Conservation (phyloP, 2,113 vertebrate genomes). For the Dromas ardeola region DNA sequence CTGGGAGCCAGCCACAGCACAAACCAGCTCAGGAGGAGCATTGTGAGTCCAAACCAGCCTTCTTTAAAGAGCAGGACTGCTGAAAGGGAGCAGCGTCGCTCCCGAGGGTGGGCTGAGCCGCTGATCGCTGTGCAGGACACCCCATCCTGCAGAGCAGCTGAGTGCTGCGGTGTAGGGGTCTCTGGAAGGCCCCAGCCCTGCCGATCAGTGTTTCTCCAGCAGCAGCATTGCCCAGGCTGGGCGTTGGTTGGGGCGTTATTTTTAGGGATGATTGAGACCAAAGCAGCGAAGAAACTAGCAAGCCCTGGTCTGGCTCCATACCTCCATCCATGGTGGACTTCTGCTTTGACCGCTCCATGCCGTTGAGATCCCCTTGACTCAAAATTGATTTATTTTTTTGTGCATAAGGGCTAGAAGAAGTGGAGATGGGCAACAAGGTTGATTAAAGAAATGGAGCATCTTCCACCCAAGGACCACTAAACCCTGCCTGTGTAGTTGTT, state of each 20-base stretch:
- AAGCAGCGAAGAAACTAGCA: background rate
- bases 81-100: fast-evolving
- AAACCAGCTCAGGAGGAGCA: background rate
- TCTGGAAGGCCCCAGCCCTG: background rate
- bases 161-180: background rate
- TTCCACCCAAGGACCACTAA: background rate
- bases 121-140: fast-evolving
- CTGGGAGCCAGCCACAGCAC: background rate
- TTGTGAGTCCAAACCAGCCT: background rate
- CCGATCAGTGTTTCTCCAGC: background rate
- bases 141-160: background rate
- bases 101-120: background rate
- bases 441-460: background rate
- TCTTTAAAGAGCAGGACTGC: background rate
- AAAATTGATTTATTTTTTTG: fast-evolving
- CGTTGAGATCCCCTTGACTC: background rate
- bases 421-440: background rate
- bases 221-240: background rate
- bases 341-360: background rate
- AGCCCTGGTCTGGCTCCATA: background rate
- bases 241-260: background rate
- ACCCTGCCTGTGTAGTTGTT: too few species aligned
- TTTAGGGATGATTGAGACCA: background rate
- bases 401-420: background rate
- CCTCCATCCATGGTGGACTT: background rate